Evolutionary conservation across 2,113 vertebrate species (phyloP), one percentile per base, ranked within the genome.

Genomic region (Gambusia holbrooki): DNA sequence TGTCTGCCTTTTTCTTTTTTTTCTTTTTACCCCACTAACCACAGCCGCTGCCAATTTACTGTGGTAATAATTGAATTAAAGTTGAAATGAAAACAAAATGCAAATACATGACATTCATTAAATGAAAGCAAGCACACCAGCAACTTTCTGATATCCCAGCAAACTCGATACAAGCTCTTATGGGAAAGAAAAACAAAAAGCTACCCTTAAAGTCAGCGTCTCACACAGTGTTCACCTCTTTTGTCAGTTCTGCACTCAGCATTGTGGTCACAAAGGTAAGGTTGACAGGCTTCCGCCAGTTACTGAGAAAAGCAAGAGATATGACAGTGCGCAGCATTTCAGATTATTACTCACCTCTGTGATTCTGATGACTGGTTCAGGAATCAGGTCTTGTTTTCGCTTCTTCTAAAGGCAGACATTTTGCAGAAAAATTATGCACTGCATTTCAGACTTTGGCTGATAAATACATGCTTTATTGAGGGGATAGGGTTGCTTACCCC

Each of bases 381-480:
- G 75, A 28, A 71, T 54, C 3, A 87, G 87, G 25, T 94, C 92
- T 85, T 95, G 95, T 90, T 95, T 95, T 87, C 95, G 93, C 81
- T 95, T 95, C 75, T 95, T 95, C 95, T 95, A 89, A 85, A 89
- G 82, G 62, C 48, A 84, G 22, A 58, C 7, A 9, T 25, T 75
- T 15, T 10, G 69, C 2, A 77, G 17, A 84, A 76, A 76, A 51
- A 80, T 29, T 71, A 14, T 51, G 60, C 64, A 0, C 54, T 29
- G 3, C 3, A 62, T 10, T 73, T 29, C 8, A 28, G 5, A 1
- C 5, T 0, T 25, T 37, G 77, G 62, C 27, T 35, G 51, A 30
- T 14, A 62, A 37, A 1, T 12, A 14, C 13, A 0, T 15, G 9
- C 19, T 32, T 27, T 27, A 70, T n/a, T 58, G 22, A 35, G 27